Base-by-base conservation (phyloP, 2,113 vertebrate species). In the Eclectus roratus region DNA sequence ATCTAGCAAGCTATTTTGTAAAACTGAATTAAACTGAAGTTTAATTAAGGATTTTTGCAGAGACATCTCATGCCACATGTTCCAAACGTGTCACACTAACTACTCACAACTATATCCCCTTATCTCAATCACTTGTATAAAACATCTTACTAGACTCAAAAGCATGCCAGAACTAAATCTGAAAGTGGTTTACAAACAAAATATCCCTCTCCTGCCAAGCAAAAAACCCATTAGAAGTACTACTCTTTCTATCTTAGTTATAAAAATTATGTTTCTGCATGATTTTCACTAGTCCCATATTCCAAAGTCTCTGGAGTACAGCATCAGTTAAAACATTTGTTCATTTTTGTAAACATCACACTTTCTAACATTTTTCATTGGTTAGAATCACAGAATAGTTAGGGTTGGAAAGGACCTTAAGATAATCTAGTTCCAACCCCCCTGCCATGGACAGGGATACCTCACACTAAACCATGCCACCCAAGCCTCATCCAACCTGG, bases 11-110 rank as follows among this genome's bases (percentile, higher is more conserved):
- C 3, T 27, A 4, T 27, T 81, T 23, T 21, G 6, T 58, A 58
- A 43, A 80, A 37, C 2, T 3, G 0, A 60, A 37, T 12, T 52
- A 43, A 80, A 37, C 2, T 3, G 0, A 60, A 37, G 13, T 52
- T 47, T 44, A 66, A 27, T 9, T 0, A 76, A 64, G 4, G 31
- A 15, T 13, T 78, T 85, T 9, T 24, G 14, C 46, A n/a, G 16
- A 85, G 9, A 33, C 58, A 28, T 23, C n/a, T 39, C 21, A 35
- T 16, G 37, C 12, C 28, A 44, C 0, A 0, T 8, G 12, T 85
- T 83, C 9, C 10, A n/a, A 56, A 79, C 3, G 1, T 4, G 6
- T 31, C 56, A 43, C 17, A 17, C 7, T 13, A 73, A 31, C 24
- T 71, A 35, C 33, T 24, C 13, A 17, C 4, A 69, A 24, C 14